These are phyloP conservation scores for Scelioninae gen. 1 DNA, from an alignment of 2,888 invertebrate genomes.

Conservation along the genomic window DNA sequence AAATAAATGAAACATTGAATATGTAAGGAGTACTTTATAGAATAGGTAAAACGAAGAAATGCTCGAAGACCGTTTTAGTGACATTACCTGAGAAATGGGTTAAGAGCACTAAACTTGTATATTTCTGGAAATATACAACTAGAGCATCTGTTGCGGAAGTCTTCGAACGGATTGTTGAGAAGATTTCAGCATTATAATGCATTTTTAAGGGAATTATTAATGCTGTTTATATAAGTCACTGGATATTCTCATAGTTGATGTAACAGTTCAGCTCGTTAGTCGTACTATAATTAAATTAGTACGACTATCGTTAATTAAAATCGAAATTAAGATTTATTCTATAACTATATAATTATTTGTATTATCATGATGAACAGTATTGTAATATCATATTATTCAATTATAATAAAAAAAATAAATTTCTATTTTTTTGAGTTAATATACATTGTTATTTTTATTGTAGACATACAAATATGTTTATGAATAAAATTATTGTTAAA, in stretches of 20 bases:
- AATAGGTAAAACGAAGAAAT: constrained; percentile 53
- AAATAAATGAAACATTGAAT: constrained; percentile 38
- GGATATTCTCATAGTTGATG: constrained; percentile 25
- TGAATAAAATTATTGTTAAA: no score
- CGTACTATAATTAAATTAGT: constrained; percentile 35
- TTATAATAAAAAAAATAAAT: no score
- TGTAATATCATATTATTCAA: no score
- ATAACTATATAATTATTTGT: no score
- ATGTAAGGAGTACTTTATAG: constrained; percentile 24
- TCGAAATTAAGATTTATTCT: no score
- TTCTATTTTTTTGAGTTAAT: no score
- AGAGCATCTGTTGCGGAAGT: constrained; percentile 68
- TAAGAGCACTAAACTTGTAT: constrained; percentile 71
- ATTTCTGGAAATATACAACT: constrained; percentile 79
- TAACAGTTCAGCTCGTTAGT: constrained; percentile 16
- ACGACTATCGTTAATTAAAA: background rate
- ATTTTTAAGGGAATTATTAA: constrained; percentile 43
- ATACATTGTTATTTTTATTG: no score
- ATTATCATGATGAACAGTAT: no score
- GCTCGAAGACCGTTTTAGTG: constrained; percentile 74
- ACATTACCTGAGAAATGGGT: constrained; percentile 77
- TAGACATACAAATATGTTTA: no score
- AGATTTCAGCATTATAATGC: constrained; percentile 29
- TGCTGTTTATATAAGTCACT: constrained; percentile 22
- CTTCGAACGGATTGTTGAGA: constrained; percentile 21